Evolutionary conservation across 2,888 invertebrate genomes (phyloP), one percentile per base, ranked within the genome.

Genomic region (Meteorus colon): DNA sequence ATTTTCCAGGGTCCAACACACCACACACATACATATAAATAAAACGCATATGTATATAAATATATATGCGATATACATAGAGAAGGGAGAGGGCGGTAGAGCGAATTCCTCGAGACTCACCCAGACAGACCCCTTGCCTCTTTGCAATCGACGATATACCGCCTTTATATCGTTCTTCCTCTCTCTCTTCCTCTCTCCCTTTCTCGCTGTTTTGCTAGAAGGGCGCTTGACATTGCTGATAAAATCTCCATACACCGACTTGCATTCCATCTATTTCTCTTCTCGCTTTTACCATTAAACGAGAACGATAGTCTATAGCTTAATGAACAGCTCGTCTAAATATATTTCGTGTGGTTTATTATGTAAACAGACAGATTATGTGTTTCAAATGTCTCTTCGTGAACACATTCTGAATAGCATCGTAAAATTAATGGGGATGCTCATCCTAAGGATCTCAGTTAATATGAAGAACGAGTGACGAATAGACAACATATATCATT

Each of bases 111-210:
- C 24, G 31, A 55, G 69, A 48, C 72, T 72, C 72, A 48, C 48
- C 55, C 72, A 72, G 63, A 72, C 62, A 72, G 71, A 72, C 72
- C 41, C 48, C 45, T 29, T 68, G 41, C 29, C 60, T 60, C 72
- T 72, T 72, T 72, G 72, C 72, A 72, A 72, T 72, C 72, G 72
- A 72, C 72, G 63, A 72, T 72, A 72, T 72, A 72, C 72, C 72
- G 72, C 63, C 72, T 72, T 72, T 72, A 72, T 62, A 72, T 72
- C 72, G 72, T 45, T 72, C 48, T 63, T 48, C n/a, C 19, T 55
- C 55, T 55, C 6, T 19, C 55, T 72, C 48, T 63, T 48, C n/a
- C 19, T 55, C 55, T 55, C 6, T 19, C 55, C n/a, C 19, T n/a
- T 55, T 8, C 55, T 24, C 19, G 19, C 55, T 19, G n/a, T 55